These are phyloP conservation scores for Melanogrammus aeglefinus DNA, from an alignment of 2,797 vertebrate genomes.

Conservation along the genomic window DNA sequence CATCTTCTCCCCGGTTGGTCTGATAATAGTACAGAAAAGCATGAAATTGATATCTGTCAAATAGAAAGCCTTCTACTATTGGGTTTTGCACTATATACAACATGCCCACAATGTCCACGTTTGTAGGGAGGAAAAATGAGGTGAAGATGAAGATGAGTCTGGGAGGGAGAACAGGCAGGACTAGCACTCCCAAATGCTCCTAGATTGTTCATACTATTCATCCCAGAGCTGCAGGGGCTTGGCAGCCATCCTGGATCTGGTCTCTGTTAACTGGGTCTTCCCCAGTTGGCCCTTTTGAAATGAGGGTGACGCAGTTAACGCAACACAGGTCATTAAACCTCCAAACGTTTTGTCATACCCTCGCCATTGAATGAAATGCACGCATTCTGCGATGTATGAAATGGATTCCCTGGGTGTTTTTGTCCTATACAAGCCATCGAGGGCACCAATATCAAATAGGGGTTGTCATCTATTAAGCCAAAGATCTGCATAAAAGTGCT, in stretches of 20 bases:
- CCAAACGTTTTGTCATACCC: no score
- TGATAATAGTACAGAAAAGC: not conserved
- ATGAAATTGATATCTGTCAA: not conserved
- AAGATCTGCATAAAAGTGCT: not conserved
- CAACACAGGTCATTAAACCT: not conserved
- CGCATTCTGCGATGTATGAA: not conserved
- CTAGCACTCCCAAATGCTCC: not conserved
- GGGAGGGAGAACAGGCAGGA: not conserved
- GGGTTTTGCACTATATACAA: not conserved
- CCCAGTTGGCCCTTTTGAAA: not conserved
- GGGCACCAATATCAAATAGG: not conserved
- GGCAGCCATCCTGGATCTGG: not conserved
- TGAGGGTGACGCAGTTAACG: not conserved
- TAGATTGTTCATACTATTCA: not conserved
- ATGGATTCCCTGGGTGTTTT: not conserved
- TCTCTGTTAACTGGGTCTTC: not conserved
- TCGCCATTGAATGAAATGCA: not conserved
- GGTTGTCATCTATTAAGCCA: not conserved
- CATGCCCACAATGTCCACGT: not conserved
- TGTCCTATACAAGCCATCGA: not conserved
- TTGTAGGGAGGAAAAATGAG: not conserved
- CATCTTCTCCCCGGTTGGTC: not conserved
- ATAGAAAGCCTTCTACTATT: not conserved
- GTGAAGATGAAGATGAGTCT: not conserved
- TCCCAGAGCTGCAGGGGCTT: not conserved